Conservation (phyloP, 2,888 invertebrate species). For the Dasypolia templi region DNA sequence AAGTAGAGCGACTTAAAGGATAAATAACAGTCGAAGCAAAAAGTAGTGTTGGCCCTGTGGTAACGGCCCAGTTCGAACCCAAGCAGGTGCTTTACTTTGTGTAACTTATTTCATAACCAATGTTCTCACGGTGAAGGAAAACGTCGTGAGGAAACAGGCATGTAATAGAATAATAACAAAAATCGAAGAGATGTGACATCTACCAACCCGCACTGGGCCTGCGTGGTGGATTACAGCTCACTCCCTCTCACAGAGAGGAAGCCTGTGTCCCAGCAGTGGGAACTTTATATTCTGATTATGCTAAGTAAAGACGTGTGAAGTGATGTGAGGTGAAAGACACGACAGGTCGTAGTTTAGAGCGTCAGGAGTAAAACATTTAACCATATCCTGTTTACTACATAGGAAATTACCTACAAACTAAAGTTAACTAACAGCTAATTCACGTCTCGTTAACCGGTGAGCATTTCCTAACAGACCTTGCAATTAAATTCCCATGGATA, state of each 20-base stretch:
- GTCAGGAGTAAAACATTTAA: background rate
- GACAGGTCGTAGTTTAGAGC: background rate
- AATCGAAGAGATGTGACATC: background rate
- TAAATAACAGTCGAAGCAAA: background rate
- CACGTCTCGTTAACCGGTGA: slow-evolving; percentile 49
- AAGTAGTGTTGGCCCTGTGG: background rate
- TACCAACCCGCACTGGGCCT: too few species aligned
- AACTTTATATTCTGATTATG: background rate
- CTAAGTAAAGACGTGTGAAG: background rate
- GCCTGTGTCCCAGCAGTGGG: too few species aligned
- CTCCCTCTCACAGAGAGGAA: background rate
- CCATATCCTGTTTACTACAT: background rate
- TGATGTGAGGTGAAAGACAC: background rate
- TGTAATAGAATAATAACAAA: too few species aligned
- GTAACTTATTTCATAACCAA: too few species aligned
- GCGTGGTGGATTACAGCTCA: background rate
- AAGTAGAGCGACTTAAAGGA: slow-evolving; percentile 24
- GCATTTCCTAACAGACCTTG: slow-evolving; percentile 53
- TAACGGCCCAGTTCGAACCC: background rate
- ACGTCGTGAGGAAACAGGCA: too few species aligned
- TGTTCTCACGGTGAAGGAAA: too few species aligned
- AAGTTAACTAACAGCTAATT: slow-evolving; percentile 29
- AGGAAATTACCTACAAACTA: slow-evolving; percentile 10
- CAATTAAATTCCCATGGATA: slow-evolving; percentile 73
- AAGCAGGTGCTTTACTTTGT: too few species aligned